Base-by-base conservation (phyloP, 2,888 invertebrate species). In the Nowickia ferox region DNA sequence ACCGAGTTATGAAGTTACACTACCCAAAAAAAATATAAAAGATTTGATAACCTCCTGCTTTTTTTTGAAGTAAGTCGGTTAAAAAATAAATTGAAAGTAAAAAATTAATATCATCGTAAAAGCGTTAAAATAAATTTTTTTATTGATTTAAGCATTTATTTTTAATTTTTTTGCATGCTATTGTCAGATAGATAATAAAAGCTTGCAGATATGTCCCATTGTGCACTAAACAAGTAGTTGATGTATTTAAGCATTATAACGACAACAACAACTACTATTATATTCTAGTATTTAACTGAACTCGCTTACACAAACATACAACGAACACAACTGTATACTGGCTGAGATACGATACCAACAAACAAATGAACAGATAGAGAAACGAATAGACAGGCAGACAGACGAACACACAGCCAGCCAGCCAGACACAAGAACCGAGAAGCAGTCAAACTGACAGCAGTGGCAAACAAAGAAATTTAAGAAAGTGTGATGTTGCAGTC, bases 401-500 rank as follows among this genome's bases (percentile, higher is more conserved):
- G 13, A 69, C 9, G 51, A 9, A 66, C 9, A 0, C 19, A 42
- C 13, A 22, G 66, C 53, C 5, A 22, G n/a, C 19, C 38, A 72
- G 11, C 22, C 22, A 74, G 40, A 30, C 15, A 38, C 22, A 42
- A 42, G 53, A 66, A 66, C 57, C n/a, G 59, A 55, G 19, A 6
- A 40, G 40, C 82, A 82, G 68, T 44, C 72, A 57, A 17, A 66
- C 38, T 48, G 55, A 59, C 57, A 74, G 69, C 46, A 79, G 74
- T 55, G 53, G 68, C 66, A 78, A 75, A 63, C 53, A 84, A 79
- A 46, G 48, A 46, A 69, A 63, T 71, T 68, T 13, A 71, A 65
- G 48, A 84, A 84, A 84, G 84, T 80, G 80, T 84, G 80, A 84
- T 84, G 84, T 76, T 80, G 84, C 80, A 84, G 84, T 80, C 84